Evolutionary conservation across 2,113 vertebrate species (phyloP).

Genomic region (Pollachius pollachius): DNA sequence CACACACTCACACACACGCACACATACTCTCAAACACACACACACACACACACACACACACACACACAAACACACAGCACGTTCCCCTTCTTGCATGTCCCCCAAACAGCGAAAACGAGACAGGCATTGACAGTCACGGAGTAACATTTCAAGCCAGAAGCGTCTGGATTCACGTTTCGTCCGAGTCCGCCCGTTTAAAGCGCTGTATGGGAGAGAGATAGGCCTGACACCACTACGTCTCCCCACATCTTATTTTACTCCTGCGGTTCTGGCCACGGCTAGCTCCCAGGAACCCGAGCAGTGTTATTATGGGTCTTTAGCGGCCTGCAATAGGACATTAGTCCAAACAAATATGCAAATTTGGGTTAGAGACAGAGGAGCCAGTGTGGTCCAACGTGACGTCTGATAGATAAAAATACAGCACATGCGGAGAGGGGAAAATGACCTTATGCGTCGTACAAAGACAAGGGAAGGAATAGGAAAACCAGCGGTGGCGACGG

Average conservation of each 20-base stretch:
- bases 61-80: background rate
- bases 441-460: slow-evolving; percentile 31
- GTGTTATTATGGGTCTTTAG: slow-evolving; percentile 58
- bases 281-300: slow-evolving; percentile 45
- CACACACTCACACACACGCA: slow-evolving; percentile 1
- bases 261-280: slow-evolving; percentile 46
- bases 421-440: background rate
- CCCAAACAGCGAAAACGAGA: slow-evolving; percentile 41
- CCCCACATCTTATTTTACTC: slow-evolving; percentile 34
- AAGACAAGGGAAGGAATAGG: slow-evolving; percentile 28
- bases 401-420: slow-evolving; percentile 39
- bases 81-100: slow-evolving; percentile 12
- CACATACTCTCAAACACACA: background rate
- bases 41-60: slow-evolving; percentile 23
- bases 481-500: slow-evolving; percentile 10
- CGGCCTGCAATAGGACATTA: slow-evolving; percentile 57
- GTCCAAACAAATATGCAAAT: slow-evolving; percentile 65
- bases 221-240: slow-evolving; percentile 45
- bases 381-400: slow-evolving; percentile 31
- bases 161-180: background rate
- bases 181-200: background rate
- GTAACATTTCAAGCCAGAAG: slow-evolving; percentile 59
- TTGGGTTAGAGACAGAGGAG: slow-evolving; percentile 33
- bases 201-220: slow-evolving; percentile 45
- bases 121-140: slow-evolving; percentile 36